Conservation (phyloP, 1,140 invertebrate genomes). For the Hylaeus anthracinus region DNA sequence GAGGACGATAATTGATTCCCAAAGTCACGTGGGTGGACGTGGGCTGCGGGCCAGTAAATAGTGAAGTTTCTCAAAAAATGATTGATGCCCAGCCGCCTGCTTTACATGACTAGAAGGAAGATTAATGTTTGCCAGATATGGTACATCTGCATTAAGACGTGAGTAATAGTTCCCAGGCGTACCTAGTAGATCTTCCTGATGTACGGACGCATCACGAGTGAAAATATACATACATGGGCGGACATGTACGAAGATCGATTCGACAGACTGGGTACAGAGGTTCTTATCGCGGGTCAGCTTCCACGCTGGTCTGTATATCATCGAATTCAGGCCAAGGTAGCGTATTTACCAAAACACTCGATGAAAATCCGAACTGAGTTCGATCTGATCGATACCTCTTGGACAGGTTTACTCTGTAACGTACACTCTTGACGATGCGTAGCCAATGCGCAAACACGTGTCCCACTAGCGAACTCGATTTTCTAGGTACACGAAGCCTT, state of each 20-base stretch:
- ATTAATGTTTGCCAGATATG: constrained; percentile 4
- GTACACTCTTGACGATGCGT: not conserved
- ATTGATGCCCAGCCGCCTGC: not conserved
- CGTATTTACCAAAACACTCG: constrained; percentile 38
- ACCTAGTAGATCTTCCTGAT: constrained; percentile 1
- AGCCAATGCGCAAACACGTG: not conserved
- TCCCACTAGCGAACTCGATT: not conserved
- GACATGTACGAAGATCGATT: constrained; percentile 48
- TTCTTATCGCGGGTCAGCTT: constrained; percentile 42
- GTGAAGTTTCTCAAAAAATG: constrained; percentile 20
- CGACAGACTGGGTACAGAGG: constrained; percentile 19
- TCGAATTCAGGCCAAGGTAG: constrained; percentile 46
- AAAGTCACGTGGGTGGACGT: not conserved
- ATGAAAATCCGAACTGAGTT: constrained; percentile 38
- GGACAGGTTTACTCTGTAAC: constrained; percentile 9
- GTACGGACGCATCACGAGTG: not conserved
- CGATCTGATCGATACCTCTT: constrained; percentile 44
- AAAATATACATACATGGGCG: constrained; percentile 17
- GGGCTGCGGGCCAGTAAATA: not conserved
- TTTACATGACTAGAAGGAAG: not conserved
- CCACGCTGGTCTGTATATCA: constrained; percentile 35
- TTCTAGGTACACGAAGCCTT: too few relatives aligned
- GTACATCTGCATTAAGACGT: constrained; percentile 14
- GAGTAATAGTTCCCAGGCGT: constrained; percentile 1
- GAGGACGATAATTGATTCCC: not conserved